Evolutionary conservation across 2,797 vertebrate genomes (phyloP).

Genomic region (Eospalax fontanierii): DNA sequence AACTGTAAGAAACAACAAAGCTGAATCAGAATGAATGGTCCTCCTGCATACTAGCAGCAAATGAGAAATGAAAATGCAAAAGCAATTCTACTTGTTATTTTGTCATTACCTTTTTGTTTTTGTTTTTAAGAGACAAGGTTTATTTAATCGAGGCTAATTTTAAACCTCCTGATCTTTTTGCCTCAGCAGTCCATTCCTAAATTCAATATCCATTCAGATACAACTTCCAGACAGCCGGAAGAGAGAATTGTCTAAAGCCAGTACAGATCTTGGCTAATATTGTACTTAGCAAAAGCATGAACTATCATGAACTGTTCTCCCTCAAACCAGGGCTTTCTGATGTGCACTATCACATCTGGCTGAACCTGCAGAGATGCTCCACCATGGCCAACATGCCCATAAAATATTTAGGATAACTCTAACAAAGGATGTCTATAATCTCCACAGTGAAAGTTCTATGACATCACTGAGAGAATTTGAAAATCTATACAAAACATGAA

Average conservation of each 20-base stretch:
- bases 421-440: conserved; percentile 37
- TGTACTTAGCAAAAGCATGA: neutral
- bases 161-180: neutral
- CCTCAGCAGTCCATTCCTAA: neutral
- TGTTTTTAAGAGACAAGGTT: neutral
- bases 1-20: neutral
- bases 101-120: neutral
- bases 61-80: conserved; percentile 41
- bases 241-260: conserved; percentile 3
- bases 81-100: conserved; percentile 24
- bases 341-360: neutral
- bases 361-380: neutral
- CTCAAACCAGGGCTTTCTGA: neutral
- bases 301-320: neutral
- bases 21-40: conserved; percentile 33
- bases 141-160: neutral
- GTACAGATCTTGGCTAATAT: neutral
- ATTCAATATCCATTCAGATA: conserved; percentile 20
- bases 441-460: neutral
- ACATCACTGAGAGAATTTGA: conserved; percentile 36
- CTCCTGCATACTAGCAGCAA: neutral
- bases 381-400: neutral
- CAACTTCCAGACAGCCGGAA: conserved; percentile 63
- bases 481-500: conserved; percentile 35
- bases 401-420: conserved; percentile 3